Evolutionary conservation across 2,888 invertebrate species (phyloP), one percentile per base, ranked within the genome.

Genomic region (Panopea generosa): DNA sequence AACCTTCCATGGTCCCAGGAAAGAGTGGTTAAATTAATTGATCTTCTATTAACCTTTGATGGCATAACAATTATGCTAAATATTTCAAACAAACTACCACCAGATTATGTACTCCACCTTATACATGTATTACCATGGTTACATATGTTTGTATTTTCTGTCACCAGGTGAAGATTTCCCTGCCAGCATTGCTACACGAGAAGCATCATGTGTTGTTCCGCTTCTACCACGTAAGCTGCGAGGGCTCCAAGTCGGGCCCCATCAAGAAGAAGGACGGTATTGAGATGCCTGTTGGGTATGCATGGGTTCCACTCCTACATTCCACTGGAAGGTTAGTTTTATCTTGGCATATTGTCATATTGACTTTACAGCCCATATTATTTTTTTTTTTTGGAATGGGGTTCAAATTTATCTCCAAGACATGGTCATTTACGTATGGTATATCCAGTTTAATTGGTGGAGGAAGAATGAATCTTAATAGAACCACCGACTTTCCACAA

Each of bases 141-240:
- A n/a, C n/a, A 33, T 33, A 33, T 33, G 11, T 11, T 33, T 33
- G 38, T 26, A 14, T 56, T 20, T 70, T 67, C 33, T 18, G 53
- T 55, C 62, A 73, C 6, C 84, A 94, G 92, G 95, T 98, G 53
- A 99, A 99, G 94, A 94, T 99, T 71, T 95, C 96, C 26, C 94
- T 99, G 40, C 99, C 99, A 0, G 95, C 97, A 20, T 96, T 97
- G 77, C 93, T 99, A 60, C 96, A 96, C 49, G 93, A 95, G 0
- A 95, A 96, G 61, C 99, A 99, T 93, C 99, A 99, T 92, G 93
- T 99, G 68, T 94, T 99, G 62, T 99, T 99, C 93, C 97, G 97
- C 2, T 99, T 99, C 93, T 96, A 97, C 90, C 99, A 99, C 92
- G 96, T 99, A 76, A 97, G 98, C 75, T 98, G 99, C 84, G 92